Evolutionary conservation across 2,113 vertebrate species (phyloP).

Genomic region (Eretmochelys imbricata): DNA sequence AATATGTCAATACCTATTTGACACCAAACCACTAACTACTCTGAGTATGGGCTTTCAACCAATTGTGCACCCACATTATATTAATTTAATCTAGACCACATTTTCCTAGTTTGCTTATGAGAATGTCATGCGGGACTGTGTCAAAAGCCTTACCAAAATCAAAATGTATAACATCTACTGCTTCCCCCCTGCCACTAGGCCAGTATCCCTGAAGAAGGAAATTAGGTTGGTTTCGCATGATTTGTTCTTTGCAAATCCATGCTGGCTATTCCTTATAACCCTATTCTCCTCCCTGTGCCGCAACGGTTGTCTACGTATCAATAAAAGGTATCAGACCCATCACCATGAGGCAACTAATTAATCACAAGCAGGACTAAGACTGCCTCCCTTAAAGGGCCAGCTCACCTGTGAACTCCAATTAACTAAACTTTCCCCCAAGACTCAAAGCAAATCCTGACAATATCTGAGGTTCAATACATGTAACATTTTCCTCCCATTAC

Average conservation of each 20-base stretch:
- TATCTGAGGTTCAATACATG: neutral
- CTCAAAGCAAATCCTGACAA: neutral
- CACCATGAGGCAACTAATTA: neutral
- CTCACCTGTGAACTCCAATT: neutral
- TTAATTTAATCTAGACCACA: neutral
- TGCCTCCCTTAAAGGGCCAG: neutral
- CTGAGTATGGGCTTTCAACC: neutral
- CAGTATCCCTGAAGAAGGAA: neutral
- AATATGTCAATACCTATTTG: neutral
- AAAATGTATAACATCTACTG: neutral
- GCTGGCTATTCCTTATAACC: neutral
- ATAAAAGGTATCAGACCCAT: neutral
- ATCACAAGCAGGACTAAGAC: neutral
- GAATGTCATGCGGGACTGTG: neutral
- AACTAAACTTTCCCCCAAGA: neutral
- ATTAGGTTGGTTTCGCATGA: too few species aligned
- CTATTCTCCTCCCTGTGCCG: neutral
- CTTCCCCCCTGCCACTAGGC: neutral
- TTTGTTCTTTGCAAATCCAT: neutral
- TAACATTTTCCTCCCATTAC: conserved; percentile 11
- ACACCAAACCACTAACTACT: neutral
- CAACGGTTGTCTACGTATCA: neutral
- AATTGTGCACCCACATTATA: neutral
- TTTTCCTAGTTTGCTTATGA: neutral
- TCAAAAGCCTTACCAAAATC: neutral